phyloP scores from a whole-genome alignment of 2,888 invertebrate genomes.

The Laothoe populi region DNA sequence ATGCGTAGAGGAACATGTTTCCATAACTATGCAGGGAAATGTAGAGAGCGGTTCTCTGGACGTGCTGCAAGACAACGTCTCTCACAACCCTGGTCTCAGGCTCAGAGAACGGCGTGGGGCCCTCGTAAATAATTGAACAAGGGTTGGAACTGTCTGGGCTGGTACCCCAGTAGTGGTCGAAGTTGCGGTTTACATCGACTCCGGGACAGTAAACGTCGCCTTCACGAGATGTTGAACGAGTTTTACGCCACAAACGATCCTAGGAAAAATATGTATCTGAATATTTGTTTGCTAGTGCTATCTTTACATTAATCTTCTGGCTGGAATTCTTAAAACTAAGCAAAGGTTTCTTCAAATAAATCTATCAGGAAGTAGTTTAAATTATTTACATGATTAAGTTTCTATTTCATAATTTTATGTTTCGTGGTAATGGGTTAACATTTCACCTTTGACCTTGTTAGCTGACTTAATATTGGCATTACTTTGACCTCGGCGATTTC shows the following conservation, averaged over 20 bases:
- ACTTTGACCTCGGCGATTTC: no score
- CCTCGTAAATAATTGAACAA: conserved; percentile 87
- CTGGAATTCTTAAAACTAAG: no score
- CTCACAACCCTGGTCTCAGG: conserved; percentile 86
- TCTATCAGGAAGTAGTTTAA: no score
- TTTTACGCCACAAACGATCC: conserved; percentile 90
- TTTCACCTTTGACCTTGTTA: no score
- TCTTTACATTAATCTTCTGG: no score
- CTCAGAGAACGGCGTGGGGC: conserved; percentile 87
- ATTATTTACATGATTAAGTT: no score
- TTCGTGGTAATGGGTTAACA: no score
- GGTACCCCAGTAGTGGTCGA: conserved; percentile 89
- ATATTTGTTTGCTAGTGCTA: not conserved
- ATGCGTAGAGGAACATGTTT: conserved; percentile 88
- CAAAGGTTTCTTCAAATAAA: no score
- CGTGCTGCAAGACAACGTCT: conserved; percentile 80
- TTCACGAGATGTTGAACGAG: conserved; percentile 80
- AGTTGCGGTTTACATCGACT: conserved; percentile 92
- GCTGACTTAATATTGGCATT: no score
- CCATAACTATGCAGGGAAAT: conserved; percentile 91
- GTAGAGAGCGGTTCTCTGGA: conserved; percentile 85
- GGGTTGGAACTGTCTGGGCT: conserved; percentile 73
- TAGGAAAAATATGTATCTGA: conserved; percentile 45
- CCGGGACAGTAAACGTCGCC: conserved; percentile 85
- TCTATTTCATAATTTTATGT: no score